Evolutionary conservation across 2,888 invertebrate genomes (phyloP), one percentile per base, ranked within the genome.

Genomic region (Lydus trimaculatus): DNA sequence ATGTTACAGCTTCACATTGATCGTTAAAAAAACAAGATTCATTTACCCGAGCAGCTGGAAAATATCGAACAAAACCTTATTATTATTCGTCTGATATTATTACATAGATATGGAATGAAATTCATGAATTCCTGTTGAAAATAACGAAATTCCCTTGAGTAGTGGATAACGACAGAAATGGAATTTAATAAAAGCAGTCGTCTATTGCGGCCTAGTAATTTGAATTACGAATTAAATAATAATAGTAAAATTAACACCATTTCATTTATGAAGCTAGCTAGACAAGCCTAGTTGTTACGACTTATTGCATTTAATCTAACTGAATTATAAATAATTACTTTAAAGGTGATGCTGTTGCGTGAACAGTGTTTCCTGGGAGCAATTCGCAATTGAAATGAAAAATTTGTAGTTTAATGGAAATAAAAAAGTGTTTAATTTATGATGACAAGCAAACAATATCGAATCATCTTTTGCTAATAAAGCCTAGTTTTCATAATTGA

Each of bases 11-110:
- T 82, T 95, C 94, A 87, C 95, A 95, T 86, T 95, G 94, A 83
- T 94, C 94, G 85, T 91, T 91, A 87, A 95, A 95, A 82, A 89
- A 90, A 81, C 95, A 95, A 59, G 92, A 89, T 82, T 94, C 94
- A 87, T 95, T 95, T 79, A 95, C 90, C 74, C 90, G 89, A 63
- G 90, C 92, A 84, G 89, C 95, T 95, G 89, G 39, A 89, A 89
- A 75, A 77, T 64, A 67, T 61, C 15, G n/a, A 25, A 25, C 2
- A n/a, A n/a, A n/a, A 25, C n/a, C 15, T n/a, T 43, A 43, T 17
- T 43, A 43, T 43, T 17, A 43, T 43, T 43, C n/a, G n/a, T n/a
- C 39, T 6, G n/a, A 5, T 15, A 43, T n/a, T n/a, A n/a, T n/a
- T n/a, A 13, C 7, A 4, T 33, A 39, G 0, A 39, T 39, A n/a